Evolutionary conservation across 2,888 invertebrate genomes (phyloP), one percentile per base, ranked within the genome.

Genomic region (Corbicula japonica): DNA sequence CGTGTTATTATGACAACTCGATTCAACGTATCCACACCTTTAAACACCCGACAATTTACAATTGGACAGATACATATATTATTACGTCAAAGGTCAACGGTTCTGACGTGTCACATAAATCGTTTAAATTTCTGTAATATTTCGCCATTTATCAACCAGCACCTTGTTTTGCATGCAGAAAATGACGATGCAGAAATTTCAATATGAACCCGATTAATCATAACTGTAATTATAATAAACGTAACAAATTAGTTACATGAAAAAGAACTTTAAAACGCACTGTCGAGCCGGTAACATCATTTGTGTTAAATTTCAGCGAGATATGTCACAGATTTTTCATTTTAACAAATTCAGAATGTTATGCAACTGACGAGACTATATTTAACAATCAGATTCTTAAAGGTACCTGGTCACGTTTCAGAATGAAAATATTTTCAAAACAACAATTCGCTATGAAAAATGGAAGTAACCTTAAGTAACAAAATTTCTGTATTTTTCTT

Each of bases 291-390:
- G 34, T 23, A 26, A 12, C 8, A 52, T 26, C 12, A 15, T 48
- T 32, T 34, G 63, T 34, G 18, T n/a, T 30, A 30, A 34, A 52
- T 66, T 66, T 35, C 50, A 54, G n/a, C n/a, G 21, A 8, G 21
- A 18, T 5, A 41, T 66, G 66, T 66, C 66, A 54, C 35, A 10
- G 2, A 66, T 66, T 10, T 41, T 38, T 66, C 66, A 54, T 54
- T 35, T 26, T 52, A 66, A 66, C 54, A 66, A 41, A 66, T 66
- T 52, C n/a, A 66, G 66, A 54, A 66, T 66, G 66, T 54, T 35
- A 23, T 41, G 30, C 26, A 38, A 38, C 18, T 66, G 66, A 66
- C 26, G 30, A n/a, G 66, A 54, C 52, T n/a, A 66, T 54, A 38
- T 66, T 66, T 66, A 66, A 66, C 66, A 66, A 52, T 3, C 23